Evolutionary conservation across 2,113 vertebrate species (phyloP).

Genomic region (Zootoca vivipara): DNA sequence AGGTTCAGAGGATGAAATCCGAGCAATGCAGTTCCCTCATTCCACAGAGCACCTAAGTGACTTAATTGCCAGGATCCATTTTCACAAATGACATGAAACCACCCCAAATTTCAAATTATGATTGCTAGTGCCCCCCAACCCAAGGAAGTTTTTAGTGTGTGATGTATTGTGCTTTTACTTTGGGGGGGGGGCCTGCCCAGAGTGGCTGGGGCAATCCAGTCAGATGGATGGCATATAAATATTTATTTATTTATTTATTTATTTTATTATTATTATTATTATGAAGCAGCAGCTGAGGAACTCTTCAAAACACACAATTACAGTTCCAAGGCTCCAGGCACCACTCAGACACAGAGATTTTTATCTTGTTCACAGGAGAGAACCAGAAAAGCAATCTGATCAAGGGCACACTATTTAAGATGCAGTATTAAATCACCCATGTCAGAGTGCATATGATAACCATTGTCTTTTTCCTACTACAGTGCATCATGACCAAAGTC

Average conservation of each 20-base stretch:
- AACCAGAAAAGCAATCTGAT: neutral
- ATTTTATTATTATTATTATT: too few relatives aligned
- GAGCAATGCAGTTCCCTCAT: neutral
- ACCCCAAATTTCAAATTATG: neutral
- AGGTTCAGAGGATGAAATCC: conserved; percentile 9
- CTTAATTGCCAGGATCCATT: neutral
- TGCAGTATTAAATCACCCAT: neutral
- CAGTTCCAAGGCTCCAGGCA: neutral
- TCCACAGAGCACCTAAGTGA: conserved; percentile 13
- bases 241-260: too few relatives aligned
- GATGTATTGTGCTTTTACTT: too few relatives aligned
- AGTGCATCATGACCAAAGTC: neutral
- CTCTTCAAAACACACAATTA: neutral
- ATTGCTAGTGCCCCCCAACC: neutral
- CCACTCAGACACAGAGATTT: neutral
- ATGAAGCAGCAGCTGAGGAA: neutral
- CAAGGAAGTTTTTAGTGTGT: too few relatives aligned
- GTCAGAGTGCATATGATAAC: neutral
- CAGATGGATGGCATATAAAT: too few relatives aligned
- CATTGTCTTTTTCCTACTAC: neutral
- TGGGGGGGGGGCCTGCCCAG: too few relatives aligned
- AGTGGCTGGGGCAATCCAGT: too few relatives aligned
- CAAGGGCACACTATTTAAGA: neutral
- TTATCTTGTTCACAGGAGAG: neutral
- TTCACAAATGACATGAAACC: conserved; percentile 9